These are phyloP conservation scores for Mormyrus hasselquistii DNA, from an alignment of 2,797 vertebrate species.

Conservation along the genomic window DNA sequence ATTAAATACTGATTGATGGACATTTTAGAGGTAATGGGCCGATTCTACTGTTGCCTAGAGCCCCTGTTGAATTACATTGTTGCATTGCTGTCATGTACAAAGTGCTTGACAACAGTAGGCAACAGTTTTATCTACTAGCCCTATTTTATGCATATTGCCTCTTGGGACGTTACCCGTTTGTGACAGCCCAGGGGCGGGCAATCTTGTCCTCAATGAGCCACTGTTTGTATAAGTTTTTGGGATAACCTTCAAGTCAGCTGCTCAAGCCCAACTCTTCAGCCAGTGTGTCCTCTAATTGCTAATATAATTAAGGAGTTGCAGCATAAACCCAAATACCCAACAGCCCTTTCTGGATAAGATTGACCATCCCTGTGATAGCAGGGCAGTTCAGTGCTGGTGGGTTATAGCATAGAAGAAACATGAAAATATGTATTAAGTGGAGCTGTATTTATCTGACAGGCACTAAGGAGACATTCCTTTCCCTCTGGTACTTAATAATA, in stretches of 20 bases:
- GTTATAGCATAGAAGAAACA: neutral
- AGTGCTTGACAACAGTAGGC: neutral
- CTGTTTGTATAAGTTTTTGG: neutral
- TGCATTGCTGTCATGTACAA: neutral
- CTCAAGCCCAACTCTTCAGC: neutral
- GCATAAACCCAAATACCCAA: neutral
- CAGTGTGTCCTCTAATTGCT: neutral
- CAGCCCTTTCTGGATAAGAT: neutral
- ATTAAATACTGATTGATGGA: neutral
- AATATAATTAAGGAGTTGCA: neutral
- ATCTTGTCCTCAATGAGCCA: neutral
- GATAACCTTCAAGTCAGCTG: neutral
- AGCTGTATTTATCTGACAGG: neutral
- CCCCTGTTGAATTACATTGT: neutral
- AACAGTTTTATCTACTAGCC: neutral
- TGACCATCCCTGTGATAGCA: neutral
- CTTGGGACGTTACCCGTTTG: neutral
- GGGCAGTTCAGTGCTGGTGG: neutral
- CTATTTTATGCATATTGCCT: neutral
- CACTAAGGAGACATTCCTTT: neutral
- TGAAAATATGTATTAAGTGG: neutral
- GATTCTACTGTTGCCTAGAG: neutral
- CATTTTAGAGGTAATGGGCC: neutral
- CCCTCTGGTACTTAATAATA: neutral
- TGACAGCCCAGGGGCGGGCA: neutral